These are phyloP conservation scores for Sebastes steindachneri DNA, from an alignment of 2,797 vertebrate species.

Conservation along the genomic window DNA sequence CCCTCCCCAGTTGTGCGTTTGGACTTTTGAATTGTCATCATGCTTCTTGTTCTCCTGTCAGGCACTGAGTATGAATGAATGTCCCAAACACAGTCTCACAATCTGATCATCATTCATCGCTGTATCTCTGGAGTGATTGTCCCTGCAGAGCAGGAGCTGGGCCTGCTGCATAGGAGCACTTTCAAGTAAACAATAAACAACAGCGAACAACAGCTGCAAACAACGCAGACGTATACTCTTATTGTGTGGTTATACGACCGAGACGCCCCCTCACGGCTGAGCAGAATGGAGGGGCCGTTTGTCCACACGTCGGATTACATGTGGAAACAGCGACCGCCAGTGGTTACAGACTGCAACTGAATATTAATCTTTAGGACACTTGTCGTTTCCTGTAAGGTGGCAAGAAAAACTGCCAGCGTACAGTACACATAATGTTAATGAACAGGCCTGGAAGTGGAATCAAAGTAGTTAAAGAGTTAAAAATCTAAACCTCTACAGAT, in stretches of 20 bases:
- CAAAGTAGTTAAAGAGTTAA: conserved; percentile 31
- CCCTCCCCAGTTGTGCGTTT: not conserved
- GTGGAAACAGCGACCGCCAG: conserved; percentile 66
- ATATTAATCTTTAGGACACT: conserved; percentile 31
- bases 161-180: conserved; percentile 68
- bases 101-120: conserved; percentile 18
- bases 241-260: conserved; percentile 35
- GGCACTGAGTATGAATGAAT: conserved; percentile 47
- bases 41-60: conserved; percentile 33
- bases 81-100: conserved; percentile 40
- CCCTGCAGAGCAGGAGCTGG: conserved; percentile 63
- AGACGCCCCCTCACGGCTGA: not conserved
- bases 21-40: conserved; percentile 5
- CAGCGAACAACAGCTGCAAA: conserved; percentile 52
- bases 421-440: conserved; percentile 22
- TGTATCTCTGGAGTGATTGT: conserved; percentile 62
- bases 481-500: conserved; percentile 13
- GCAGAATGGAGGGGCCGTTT: conserved; percentile 28
- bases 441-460: conserved; percentile 35
- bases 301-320: conserved; percentile 24
- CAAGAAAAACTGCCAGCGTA: conserved; percentile 23
- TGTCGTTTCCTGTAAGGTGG: conserved; percentile 9
- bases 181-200: conserved; percentile 72
- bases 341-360: conserved; percentile 56
- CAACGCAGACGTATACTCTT: conserved; percentile 34